These are phyloP conservation scores for Porites evermanni DNA, from an alignment of 92 coral and sea anemone species.

Conservation along the genomic window DNA sequence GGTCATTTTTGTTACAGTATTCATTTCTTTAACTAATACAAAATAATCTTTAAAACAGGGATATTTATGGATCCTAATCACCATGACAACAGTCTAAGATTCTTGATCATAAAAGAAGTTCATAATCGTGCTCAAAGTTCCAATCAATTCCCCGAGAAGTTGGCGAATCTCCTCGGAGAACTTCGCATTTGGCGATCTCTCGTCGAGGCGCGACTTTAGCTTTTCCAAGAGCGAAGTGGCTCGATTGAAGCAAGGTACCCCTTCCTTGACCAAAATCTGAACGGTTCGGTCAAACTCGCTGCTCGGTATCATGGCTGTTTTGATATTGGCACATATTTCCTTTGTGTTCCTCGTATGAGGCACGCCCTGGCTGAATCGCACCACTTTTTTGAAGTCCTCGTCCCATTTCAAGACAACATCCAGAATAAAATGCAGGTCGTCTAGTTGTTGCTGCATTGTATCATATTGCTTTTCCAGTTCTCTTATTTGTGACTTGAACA, in stretches of 20 bases:
- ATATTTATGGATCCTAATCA: neutral
- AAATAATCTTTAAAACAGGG: neutral
- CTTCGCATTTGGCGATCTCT: conserved; percentile 89
- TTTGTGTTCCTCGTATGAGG: conserved; percentile 89
- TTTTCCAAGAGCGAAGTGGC: conserved; percentile 67
- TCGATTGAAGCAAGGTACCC: conserved; percentile 80
- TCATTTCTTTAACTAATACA: neutral
- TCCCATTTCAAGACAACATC: conserved; percentile 88
- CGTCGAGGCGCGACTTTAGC: conserved; percentile 79
- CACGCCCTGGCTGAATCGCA: conserved; percentile 95
- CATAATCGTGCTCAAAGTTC: conserved; percentile 81
- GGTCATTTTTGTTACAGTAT: too few relatives aligned
- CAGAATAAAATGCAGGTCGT: conserved; percentile 80
- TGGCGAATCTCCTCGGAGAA: conserved; percentile 90
- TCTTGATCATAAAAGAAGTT: conserved; percentile 86
- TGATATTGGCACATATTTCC: conserved; percentile 84
- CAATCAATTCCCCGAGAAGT: conserved; percentile 89
- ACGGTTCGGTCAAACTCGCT: conserved; percentile 92
- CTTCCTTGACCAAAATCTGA: conserved; percentile 75
- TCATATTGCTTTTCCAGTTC: conserved; percentile 83
- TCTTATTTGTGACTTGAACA: conserved; percentile 69
- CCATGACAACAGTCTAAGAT: conserved; percentile 6
- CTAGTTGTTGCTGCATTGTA: conserved; percentile 89
- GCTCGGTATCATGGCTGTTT: conserved; percentile 84
- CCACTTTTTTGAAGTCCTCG: conserved; percentile 86